Conservation (phyloP, 2,888 invertebrate species). For the Idaea dimidiata region DNA sequence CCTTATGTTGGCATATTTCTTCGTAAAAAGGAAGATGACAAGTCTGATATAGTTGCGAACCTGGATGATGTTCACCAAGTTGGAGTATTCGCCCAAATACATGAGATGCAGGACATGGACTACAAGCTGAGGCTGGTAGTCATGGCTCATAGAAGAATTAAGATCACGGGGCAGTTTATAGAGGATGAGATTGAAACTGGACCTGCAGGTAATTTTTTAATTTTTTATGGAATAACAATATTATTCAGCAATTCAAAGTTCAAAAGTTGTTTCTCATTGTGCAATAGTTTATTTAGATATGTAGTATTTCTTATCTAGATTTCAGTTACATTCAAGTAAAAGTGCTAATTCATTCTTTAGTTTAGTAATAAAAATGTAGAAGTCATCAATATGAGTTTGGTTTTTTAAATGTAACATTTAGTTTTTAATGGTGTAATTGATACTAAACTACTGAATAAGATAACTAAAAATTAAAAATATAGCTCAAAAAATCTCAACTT, state of each 20-base stretch:
- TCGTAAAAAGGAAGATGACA: conserved; percentile 94
- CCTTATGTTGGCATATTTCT: conserved; percentile 99
- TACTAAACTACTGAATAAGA: too few species aligned
- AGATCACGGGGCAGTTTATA: conserved; percentile 88
- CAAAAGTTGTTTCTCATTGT: neutral
- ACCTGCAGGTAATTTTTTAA: conserved; percentile 69
- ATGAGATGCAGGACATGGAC: conserved; percentile 97
- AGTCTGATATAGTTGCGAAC: conserved; percentile 90
- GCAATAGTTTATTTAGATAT: neutral
- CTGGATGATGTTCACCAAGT: conserved; percentile 93
- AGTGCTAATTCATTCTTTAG: neutral
- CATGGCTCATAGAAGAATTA: conserved; percentile 95
- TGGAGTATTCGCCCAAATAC: conserved; percentile 98
- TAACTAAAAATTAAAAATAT: neutral
- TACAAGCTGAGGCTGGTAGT: conserved; percentile 94
- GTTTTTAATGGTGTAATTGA: too few species aligned
- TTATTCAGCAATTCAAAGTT: neutral
- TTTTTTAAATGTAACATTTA: too few species aligned
- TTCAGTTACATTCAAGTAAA: neutral
- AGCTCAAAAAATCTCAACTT: conserved; percentile 37
- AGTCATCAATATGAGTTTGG: too few species aligned
- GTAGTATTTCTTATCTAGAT: neutral
- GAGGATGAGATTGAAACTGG: conserved; percentile 85
- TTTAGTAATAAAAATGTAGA: neutral
- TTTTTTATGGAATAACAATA: neutral